Conservation (phyloP, 2,888 invertebrate genomes). For the Meteorus cinctellus region DNA sequence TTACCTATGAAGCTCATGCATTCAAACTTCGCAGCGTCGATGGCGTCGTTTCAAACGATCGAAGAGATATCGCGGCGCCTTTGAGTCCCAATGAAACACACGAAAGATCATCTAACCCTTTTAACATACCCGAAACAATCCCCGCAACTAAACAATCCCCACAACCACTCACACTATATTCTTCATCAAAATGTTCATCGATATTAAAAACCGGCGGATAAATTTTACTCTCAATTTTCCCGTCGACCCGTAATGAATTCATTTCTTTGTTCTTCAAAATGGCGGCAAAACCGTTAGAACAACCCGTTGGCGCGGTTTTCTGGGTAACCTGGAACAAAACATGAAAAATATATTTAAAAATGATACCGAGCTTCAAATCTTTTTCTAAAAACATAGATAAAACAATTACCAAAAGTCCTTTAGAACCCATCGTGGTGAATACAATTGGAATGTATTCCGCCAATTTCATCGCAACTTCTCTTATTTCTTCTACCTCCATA, state of each 20-base stretch:
- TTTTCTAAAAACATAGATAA: background rate
- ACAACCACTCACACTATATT: constrained; percentile 66
- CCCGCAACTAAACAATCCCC: constrained; percentile 70
- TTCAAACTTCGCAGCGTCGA: constrained; percentile 44
- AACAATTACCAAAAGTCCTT: constrained; percentile 64
- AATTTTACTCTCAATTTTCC: constrained; percentile 57
- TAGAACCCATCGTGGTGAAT: constrained; percentile 65
- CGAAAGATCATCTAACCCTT: constrained; percentile 58
- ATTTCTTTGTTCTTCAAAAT: background rate
- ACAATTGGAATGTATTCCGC: constrained; percentile 64
- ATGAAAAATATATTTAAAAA: constrained; percentile 12
- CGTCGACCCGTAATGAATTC: background rate
- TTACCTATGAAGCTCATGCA: background rate
- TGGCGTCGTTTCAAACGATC: constrained; percentile 65
- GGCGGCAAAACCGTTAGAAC: constrained; percentile 33
- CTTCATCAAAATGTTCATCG: constrained; percentile 45
- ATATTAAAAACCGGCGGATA: constrained; percentile 56
- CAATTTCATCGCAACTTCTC: constrained; percentile 52
- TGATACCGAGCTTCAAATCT: background rate
- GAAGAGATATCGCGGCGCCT: constrained; percentile 65
- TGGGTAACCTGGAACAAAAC: constrained; percentile 47
- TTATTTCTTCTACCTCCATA: constrained; percentile 50
- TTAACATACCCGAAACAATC: constrained; percentile 66
- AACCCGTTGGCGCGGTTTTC: constrained; percentile 37
- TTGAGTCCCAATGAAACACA: constrained; percentile 64